A percentile compares a stretch with the other conserved stretches of the same genome.
Evolutionary conservation across 2,113 vertebrate genomes (phyloP).

Genomic region (Mesocricetus auratus): DNA sequence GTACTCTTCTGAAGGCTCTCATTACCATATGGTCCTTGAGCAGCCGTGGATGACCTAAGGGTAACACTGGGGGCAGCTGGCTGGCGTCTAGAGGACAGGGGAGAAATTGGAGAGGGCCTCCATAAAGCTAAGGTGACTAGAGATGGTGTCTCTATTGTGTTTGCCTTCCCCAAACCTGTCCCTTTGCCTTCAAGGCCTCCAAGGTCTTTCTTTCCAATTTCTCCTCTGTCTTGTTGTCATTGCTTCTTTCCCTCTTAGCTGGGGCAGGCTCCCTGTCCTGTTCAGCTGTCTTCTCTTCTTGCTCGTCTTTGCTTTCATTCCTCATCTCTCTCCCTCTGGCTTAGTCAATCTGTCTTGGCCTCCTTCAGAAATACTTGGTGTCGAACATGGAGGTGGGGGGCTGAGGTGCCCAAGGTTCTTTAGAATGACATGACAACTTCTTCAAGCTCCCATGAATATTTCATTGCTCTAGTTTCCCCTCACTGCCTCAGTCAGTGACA

Average conservation of each 20-base stretch:
- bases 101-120: neutral
- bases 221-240: constrained; percentile 18
- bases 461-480: constrained; percentile 49
- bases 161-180: constrained; percentile 18
- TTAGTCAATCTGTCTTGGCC: constrained; percentile 52
- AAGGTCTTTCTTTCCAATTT: constrained; percentile 9
- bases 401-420: constrained; percentile 47
- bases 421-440: constrained; percentile 54
- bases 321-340: constrained; percentile 3
- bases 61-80: neutral
- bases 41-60: neutral
- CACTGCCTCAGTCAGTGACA: constrained; percentile 56
- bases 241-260: neutral
- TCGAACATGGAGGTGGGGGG: constrained; percentile 10
- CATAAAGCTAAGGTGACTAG: neutral
- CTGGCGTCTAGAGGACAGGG: constrained; percentile 21
- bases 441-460: constrained; percentile 59
- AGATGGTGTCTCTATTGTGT: neutral
- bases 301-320: constrained; percentile 31
- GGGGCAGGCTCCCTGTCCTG: constrained; percentile 19
- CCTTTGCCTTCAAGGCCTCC: constrained; percentile 36
- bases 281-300: constrained; percentile 40
- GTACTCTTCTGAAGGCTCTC: neutral
- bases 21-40: constrained; percentile 1
- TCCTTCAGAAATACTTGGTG: constrained; percentile 52